Conservation (phyloP, 2,888 invertebrate species). For the Parnassius orleans region DNA sequence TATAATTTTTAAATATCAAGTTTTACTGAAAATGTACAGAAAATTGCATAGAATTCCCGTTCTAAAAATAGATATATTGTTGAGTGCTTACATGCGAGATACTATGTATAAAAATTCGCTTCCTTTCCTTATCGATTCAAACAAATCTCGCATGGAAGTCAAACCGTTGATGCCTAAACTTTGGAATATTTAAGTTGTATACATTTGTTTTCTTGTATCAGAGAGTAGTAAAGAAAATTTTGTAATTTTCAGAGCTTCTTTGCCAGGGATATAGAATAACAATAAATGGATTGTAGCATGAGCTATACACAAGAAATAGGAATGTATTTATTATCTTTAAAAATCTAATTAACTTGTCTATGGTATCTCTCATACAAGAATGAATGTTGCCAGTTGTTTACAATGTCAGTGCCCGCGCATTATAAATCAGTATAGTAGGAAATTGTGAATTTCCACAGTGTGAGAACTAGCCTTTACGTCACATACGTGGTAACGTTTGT, state of each 20-base stretch:
- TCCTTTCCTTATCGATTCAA: neutral
- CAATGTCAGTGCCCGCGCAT: slow-evolving; percentile 23
- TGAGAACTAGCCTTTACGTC: slow-evolving; percentile 63
- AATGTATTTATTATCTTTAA: neutral
- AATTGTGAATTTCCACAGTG: slow-evolving; percentile 68
- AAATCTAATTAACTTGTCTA: slow-evolving; percentile 8
- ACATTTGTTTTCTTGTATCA: slow-evolving; percentile 21
- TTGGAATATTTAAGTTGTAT: neutral
- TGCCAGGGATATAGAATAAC: no score
- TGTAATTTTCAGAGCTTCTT: neutral
- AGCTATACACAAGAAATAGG: neutral
- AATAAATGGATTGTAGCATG: no score
- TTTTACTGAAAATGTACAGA: slow-evolving; percentile 14
- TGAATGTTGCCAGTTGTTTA: slow-evolving; percentile 22
- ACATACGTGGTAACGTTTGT: slow-evolving; percentile 61
- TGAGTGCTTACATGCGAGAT: slow-evolving; percentile 3
- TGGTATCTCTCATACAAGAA: slow-evolving; percentile 24
- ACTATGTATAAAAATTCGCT: neutral
- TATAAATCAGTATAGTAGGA: slow-evolving; percentile 44
- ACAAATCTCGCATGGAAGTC: slow-evolving; percentile 3
- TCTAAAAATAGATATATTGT: neutral
- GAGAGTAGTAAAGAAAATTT: slow-evolving; percentile 6
- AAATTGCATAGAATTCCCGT: neutral
- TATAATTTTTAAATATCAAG: slow-evolving; percentile 1
- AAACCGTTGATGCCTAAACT: slow-evolving; percentile 12